A percentile compares a stretch with the other conserved stretches of the same genome.
These are phyloP conservation scores for Neoscelio sp. DNA, from an alignment of 2,888 invertebrate genomes.

Conservation along the genomic window DNA sequence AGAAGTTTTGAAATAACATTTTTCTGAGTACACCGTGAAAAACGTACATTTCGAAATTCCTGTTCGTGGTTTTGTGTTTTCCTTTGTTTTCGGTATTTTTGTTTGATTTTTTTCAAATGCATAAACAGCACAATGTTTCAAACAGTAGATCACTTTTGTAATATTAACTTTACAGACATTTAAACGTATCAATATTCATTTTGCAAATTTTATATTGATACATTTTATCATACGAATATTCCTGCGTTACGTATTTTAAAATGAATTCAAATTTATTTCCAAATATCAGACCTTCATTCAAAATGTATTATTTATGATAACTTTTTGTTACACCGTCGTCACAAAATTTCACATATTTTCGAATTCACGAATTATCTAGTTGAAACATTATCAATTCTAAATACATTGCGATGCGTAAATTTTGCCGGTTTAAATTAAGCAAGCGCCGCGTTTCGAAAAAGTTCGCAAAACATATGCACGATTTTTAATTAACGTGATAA, in stretches of 20 bases:
- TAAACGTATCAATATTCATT: slow-evolving; percentile 61
- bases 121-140: slow-evolving; percentile 55
- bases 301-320: slow-evolving; percentile 59
- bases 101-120: slow-evolving; percentile 48
- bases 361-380: slow-evolving; percentile 30
- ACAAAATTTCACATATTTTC: slow-evolving; percentile 47
- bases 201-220: slow-evolving; percentile 61
- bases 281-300: slow-evolving; percentile 56
- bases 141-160: slow-evolving; percentile 55
- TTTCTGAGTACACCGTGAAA: slow-evolving; percentile 32
- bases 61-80: slow-evolving; percentile 14
- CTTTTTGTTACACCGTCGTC: slow-evolving; percentile 48
- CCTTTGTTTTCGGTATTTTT: slow-evolving; percentile 42
- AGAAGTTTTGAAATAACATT: slow-evolving; percentile 56
- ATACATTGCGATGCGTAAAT: slow-evolving; percentile 1
- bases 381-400: slow-evolving; percentile 37
- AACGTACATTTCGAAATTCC: slow-evolving; percentile 46
- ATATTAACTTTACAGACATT: slow-evolving; percentile 61
- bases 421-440: slow-evolving; percentile 33
- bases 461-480: slow-evolving; percentile 27
- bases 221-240: slow-evolving; percentile 55
- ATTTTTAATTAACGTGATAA: slow-evolving; percentile 46
- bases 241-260: slow-evolving; percentile 54
- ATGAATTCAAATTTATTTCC: slow-evolving; percentile 59
- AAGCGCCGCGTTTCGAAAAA: slow-evolving; percentile 24